A percentile compares a stretch with the other conserved stretches of the same genome.
These are phyloP conservation scores for Ceyx erithaca DNA, from an alignment of 2,797 vertebrate genomes.

Conservation along the genomic window DNA sequence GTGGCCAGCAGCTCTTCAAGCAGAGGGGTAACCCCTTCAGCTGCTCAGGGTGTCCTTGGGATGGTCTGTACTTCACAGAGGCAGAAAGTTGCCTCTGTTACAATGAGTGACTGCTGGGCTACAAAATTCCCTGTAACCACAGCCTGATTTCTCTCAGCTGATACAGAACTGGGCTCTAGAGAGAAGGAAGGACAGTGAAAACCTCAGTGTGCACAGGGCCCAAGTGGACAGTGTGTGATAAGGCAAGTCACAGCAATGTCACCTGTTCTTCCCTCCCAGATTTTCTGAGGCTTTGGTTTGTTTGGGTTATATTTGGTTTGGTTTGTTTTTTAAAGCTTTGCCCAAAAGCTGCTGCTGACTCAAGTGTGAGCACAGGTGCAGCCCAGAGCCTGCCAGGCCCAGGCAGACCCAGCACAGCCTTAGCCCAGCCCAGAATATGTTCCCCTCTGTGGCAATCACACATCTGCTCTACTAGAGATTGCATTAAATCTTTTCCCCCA, in stretches of 20 bases:
- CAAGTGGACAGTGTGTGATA: background rate
- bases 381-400: background rate
- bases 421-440: background rate
- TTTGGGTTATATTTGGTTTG: background rate
- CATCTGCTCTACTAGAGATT: conserved; percentile 4
- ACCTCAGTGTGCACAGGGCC: background rate
- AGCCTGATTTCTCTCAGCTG: background rate
- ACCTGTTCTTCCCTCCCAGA: background rate
- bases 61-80: background rate
- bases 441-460: background rate
- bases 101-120: background rate
- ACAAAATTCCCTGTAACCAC: background rate
- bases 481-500: background rate
- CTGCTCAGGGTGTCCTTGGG: background rate
- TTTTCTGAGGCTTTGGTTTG: background rate
- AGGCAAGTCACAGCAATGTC: background rate
- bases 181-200: background rate
- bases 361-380: background rate
- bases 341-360: background rate
- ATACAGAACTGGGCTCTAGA: background rate
- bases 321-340: background rate
- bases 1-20: background rate
- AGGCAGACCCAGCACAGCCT: background rate
- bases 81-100: background rate
- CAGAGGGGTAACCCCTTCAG: background rate